These are phyloP conservation scores for Leptonema lineaticorne DNA, from an alignment of 1,140 invertebrate species.

Conservation along the genomic window DNA sequence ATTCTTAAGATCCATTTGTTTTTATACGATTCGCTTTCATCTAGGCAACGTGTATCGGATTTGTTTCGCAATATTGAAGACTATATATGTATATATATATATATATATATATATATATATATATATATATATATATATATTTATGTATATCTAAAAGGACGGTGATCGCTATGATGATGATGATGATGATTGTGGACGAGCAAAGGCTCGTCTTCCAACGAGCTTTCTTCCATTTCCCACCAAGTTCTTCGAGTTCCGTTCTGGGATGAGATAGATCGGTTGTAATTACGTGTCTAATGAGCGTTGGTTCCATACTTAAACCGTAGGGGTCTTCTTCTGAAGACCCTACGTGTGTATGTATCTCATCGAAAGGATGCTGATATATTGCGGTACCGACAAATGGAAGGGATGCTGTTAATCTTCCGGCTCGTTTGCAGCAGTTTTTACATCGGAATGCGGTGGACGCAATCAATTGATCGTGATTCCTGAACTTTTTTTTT, in stretches of 20 bases:
- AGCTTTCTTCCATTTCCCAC: slow-evolving; percentile 22
- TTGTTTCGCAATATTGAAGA: too few species aligned
- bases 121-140: neutral
- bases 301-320: slow-evolving; percentile 17
- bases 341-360: neutral
- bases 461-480: slow-evolving; percentile 13
- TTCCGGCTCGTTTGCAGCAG: slow-evolving; percentile 16
- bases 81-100: too few species aligned
- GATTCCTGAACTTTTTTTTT: too few species aligned
- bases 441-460: slow-evolving; percentile 23
- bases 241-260: slow-evolving; percentile 18
- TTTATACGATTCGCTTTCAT: neutral
- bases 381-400: slow-evolving; percentile 12
- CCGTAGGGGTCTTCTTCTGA: slow-evolving; percentile 7
- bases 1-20: neutral
- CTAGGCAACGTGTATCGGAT: too few species aligned
- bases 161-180: too few species aligned
- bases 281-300: slow-evolving; percentile 41
- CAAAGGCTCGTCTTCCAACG: slow-evolving; percentile 15
- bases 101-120: neutral
- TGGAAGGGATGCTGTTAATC: slow-evolving; percentile 24
- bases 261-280: slow-evolving; percentile 28
- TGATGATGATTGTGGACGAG: too few species aligned
- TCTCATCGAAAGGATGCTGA: slow-evolving; percentile 1
- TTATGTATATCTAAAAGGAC: too few species aligned